Conservation (phyloP, 1,140 invertebrate species). For the Hirudo medicinalis region DNA sequence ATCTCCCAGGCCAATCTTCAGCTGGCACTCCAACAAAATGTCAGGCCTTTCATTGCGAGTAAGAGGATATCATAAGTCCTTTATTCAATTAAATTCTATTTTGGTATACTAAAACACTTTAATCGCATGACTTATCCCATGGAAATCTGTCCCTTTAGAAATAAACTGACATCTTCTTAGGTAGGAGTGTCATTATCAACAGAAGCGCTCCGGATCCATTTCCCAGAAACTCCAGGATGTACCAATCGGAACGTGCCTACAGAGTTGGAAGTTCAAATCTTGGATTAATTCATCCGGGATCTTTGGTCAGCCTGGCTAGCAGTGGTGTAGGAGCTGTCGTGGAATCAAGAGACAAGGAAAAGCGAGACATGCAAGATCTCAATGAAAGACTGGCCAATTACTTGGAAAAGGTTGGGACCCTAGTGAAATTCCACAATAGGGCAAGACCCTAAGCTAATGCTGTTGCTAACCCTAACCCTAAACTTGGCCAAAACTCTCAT, state of each 20-base stretch:
- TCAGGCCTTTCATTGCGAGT: conserved; percentile 9
- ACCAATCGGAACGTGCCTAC: background rate
- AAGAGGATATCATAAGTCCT: background rate
- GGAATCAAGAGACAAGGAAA: conserved; percentile 14
- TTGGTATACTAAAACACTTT: too few relatives aligned
- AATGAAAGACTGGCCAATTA: conserved; percentile 16
- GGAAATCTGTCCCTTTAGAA: background rate
- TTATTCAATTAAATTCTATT: too few relatives aligned
- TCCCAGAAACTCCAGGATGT: background rate
- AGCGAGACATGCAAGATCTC: conserved; percentile 16
- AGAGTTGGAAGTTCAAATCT: conserved; percentile 5
- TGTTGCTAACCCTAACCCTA: too few relatives aligned
- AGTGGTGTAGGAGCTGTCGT: conserved; percentile 5
- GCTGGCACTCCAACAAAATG: background rate
- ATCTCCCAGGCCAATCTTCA: background rate
- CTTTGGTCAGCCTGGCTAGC: background rate
- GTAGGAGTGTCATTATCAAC: conserved; percentile 1
- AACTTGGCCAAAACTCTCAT: too few relatives aligned
- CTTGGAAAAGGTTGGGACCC: conserved; percentile 9
- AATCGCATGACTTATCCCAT: too few relatives aligned
- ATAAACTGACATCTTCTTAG: background rate
- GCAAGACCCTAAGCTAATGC: too few relatives aligned
- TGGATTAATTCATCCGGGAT: conserved; percentile 9
- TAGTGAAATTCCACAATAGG: too few relatives aligned
- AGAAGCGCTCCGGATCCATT: background rate